Conservation (phyloP, 2,888 invertebrate species). For the Cheilosia vulpina region DNA sequence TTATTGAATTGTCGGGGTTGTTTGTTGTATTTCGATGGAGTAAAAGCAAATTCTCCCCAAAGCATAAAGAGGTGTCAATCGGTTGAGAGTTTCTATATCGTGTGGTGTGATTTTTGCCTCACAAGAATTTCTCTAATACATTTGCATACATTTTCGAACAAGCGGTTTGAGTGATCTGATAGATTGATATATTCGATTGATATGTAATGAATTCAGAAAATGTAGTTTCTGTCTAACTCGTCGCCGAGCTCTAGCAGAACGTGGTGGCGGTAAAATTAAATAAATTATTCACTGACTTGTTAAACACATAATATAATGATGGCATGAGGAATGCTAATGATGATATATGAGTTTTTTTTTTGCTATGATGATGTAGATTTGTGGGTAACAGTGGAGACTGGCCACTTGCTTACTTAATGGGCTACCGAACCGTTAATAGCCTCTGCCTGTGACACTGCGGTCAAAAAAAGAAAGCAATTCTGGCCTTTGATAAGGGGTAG, state of each 20-base stretch:
- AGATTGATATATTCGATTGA: constrained; percentile 15
- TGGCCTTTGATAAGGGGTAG: no score
- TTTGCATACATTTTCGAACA: not conserved
- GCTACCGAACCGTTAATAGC: no score
- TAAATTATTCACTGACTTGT: constrained; percentile 4
- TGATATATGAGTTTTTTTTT: not conserved
- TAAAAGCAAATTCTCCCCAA: no score
- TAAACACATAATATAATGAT: not conserved
- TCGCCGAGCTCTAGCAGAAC: not conserved
- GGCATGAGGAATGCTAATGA: not conserved
- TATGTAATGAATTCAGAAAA: not conserved
- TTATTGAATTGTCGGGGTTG: constrained; percentile 26
- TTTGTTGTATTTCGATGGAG: not conserved
- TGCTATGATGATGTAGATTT: no score
- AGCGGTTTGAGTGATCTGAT: constrained; percentile 3
- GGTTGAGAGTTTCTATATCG: not conserved
- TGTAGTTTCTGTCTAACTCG: not conserved
- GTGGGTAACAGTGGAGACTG: no score
- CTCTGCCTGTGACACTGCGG: no score
- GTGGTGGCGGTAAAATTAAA: not conserved
- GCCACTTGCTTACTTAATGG: no score
- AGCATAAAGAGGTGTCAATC: not conserved
- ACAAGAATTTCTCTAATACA: not conserved
- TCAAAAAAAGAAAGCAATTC: no score
- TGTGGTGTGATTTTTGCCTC: not conserved